Base-by-base conservation (phyloP, 2,797 vertebrate genomes). In the Scolopax bukidnonensis region DNA sequence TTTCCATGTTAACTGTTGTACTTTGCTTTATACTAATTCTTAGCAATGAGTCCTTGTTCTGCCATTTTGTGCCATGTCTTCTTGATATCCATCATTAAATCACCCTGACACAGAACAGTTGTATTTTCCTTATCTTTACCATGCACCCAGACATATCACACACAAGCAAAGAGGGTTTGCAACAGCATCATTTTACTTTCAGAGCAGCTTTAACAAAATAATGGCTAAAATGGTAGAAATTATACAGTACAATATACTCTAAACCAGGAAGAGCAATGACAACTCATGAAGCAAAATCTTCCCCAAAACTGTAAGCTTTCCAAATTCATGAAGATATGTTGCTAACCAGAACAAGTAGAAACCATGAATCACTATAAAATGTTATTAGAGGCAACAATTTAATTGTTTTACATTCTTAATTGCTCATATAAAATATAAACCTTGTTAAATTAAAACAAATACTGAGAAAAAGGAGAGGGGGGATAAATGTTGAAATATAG, bases 261-360 rank as follows among this genome's bases (percentile, higher is more conserved):
- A 56, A 40, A 69, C 16, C 33, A 61, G 70, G n/a, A 83, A 92
- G 64, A 68, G 40, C 41, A 30, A 87, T 83, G 79, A 89, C 67
- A 97, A 91, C n/a, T 4, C 47, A 51, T 67, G 87, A 82, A 85
- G 43, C 5, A 76, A 76, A 89, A 67, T 54, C 76, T 91, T 93
- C 33, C 71, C 25, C 70, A 33, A 68, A 67, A 70, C 7, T 47
- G 12, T 45, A 83, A 92, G 41, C 16, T 86, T 91, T 89, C 45
- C 23, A 90, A 61, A 92, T 93, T 91, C 74, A 71, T 94, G 85
- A 96, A 91, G 68, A 41, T 64, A 91, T 6, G 36, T 92, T 82
- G 30, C 47, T 94, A 94, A 95, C 47, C 41, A 45, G 84, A 50
- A 68, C 73, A 97, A 95, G 89, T 88, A 91, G 88, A 96, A 95